Base-by-base conservation (phyloP, 2,888 invertebrate species). In the Dione vanillae region DNA sequence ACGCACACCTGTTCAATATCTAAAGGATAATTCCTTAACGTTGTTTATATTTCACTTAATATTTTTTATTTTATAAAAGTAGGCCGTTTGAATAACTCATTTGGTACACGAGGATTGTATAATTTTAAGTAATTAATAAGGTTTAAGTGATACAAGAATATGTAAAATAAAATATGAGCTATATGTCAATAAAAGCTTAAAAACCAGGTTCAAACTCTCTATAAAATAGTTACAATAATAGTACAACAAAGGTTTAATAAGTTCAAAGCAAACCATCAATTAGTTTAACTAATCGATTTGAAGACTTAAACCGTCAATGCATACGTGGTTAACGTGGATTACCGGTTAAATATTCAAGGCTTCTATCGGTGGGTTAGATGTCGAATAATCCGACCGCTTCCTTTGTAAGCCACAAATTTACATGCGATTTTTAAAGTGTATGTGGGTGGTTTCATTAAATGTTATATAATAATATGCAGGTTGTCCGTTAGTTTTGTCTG, bases 331-430 rank as follows among this genome's bases (percentile, higher is more conserved):
- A 40, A 37, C 11, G 69, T 37, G 65, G 72, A 69, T 72, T 66
- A 69, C 47, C 61, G 69, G n/a, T 72, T 66, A 72, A 72, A 72
- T 66, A 72, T 72, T 72, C 62, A 52, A 52, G 54, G 69, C 65
- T 69, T 65, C 35, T 27, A 16, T 49, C 35, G 65, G 69, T 69
- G 41, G 61, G 40, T 47, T n/a, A 37, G 37, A 12, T 56, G 65
- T 59, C 47, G 65, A 47, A 61, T 64, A 65, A 68, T 51, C 52
- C 45, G 19, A 71, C 71, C 68, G 40, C 68, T 51, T 65, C 65
- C 71, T 41, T 45, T 43, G 49, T 52, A 51, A 58, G 56, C 47
- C 64, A 52, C 56, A 45, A 47, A 41, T 16, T 41, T 49, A 51
- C 62, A 70, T 37, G 40, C 47, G 47, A 45, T 71, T 67, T 71